A percentile compares a stretch with the other conserved stretches of the same genome.
phyloP scores from a whole-genome alignment of 2,113 vertebrate species.

The Grammomys dolichurus region DNA sequence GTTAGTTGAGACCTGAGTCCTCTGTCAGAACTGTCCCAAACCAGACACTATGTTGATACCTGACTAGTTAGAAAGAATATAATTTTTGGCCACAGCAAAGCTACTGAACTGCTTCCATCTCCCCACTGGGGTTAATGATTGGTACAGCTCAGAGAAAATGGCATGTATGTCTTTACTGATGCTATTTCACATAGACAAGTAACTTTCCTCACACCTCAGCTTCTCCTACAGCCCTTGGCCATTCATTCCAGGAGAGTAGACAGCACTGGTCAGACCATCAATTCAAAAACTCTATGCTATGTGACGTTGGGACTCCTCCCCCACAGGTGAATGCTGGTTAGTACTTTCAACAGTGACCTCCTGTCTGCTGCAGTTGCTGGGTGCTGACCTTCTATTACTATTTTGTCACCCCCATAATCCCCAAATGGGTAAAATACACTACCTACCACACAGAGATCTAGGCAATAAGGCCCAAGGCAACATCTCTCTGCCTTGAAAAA shows the following conservation, averaged over 20 bases:
- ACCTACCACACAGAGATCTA: background rate
- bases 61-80: background rate
- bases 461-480: background rate
- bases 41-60: background rate
- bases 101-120: conserved; percentile 2
- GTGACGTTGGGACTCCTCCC: background rate
- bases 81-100: background rate
- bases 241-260: background rate
- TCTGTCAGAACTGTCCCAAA: background rate
- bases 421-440: background rate
- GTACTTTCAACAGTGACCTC: background rate
- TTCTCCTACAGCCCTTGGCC: background rate
- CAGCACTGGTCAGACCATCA: background rate
- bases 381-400: background rate
- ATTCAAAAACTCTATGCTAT: background rate
- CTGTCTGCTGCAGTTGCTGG: background rate
- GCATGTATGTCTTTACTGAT: background rate
- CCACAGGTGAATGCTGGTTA: background rate
- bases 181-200: background rate
- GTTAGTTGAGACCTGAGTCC: background rate
- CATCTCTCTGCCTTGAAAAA: background rate
- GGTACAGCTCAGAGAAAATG: background rate
- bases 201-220: background rate
- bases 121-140: background rate
- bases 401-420: background rate